These are phyloP conservation scores for Rhizomys pruinosus DNA, from an alignment of 2,113 vertebrate species.

Conservation along the genomic window DNA sequence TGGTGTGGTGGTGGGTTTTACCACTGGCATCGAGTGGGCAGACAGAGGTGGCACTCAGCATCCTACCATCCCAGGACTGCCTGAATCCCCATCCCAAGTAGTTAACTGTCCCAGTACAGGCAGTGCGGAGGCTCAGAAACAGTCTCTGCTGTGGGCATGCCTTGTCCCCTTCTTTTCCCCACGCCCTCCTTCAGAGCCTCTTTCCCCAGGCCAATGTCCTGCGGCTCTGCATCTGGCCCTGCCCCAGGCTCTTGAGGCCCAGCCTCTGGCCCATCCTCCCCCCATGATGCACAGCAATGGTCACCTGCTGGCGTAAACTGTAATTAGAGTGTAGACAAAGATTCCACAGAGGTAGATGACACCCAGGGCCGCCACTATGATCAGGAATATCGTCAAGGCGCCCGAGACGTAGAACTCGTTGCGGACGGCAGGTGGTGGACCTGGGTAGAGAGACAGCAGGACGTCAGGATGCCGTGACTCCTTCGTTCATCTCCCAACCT, in stretches of 20 bases:
- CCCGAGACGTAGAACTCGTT: neutral
- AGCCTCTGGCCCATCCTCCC: neutral
- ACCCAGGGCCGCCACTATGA: neutral
- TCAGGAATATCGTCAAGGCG: neutral
- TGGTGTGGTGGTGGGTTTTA: too few species aligned
- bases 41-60: neutral
- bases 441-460: neutral
- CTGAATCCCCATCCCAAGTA: neutral
- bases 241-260: neutral
- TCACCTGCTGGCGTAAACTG: neutral
- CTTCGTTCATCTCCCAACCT: neutral
- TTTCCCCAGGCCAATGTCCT: too few species aligned
- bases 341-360: neutral
- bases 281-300: neutral
- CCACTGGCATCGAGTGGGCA: neutral
- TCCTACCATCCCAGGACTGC: too few species aligned
- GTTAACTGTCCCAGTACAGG: too few species aligned
- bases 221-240: neutral
- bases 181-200: too few species aligned
- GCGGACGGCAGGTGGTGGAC: accelerated
- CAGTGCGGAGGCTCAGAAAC: too few species aligned
- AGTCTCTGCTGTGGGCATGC: too few species aligned
- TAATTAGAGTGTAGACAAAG: neutral
- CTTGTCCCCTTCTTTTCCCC: too few species aligned
- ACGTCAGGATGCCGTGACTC: neutral